A percentile compares a stretch with the other conserved stretches of the same genome.
phyloP scores from a whole-genome alignment of 2,797 vertebrate species.

The Sternarchorhynchus goeldii region DNA sequence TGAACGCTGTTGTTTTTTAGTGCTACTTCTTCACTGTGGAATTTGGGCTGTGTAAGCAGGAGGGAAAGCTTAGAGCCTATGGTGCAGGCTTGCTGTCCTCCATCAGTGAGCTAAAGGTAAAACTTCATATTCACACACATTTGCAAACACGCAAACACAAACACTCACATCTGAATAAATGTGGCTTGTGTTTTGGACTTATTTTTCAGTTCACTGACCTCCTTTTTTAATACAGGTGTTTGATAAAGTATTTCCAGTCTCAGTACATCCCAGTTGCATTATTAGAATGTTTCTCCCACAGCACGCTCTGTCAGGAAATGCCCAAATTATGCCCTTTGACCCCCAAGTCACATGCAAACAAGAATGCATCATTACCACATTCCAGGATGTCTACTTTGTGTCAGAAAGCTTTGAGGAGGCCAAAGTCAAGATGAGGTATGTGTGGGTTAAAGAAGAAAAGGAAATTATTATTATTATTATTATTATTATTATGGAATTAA shows the following conservation, averaged over 20 bases:
- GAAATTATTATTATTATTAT: too few relatives aligned
- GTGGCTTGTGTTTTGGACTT: not conserved
- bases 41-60: constrained; percentile 97
- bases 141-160: not conserved
- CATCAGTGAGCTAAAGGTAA: constrained; percentile 90
- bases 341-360: constrained; percentile 91
- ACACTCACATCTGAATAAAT: not conserved
- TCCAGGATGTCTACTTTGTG: constrained; percentile 96
- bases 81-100: constrained; percentile 96
- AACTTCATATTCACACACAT: not conserved
- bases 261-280: not conserved
- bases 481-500: too few relatives aligned
- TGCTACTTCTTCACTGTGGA: constrained; percentile 99
- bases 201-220: not conserved
- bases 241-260: not conserved
- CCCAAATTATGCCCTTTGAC: constrained; percentile 90
- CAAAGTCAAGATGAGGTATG: constrained; percentile 96
- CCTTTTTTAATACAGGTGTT: not conserved
- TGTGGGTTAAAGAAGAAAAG: constrained; percentile 33
- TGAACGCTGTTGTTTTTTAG: constrained; percentile 65
- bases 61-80: constrained; percentile 90
- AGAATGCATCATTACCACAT: constrained; percentile 97
- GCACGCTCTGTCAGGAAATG: constrained; percentile 94
- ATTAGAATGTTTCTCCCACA: constrained; percentile 64
- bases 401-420: constrained; percentile 98